These are phyloP conservation scores for Pinna nobilis DNA, from an alignment of 1,140 invertebrate species.

Conservation along the genomic window DNA sequence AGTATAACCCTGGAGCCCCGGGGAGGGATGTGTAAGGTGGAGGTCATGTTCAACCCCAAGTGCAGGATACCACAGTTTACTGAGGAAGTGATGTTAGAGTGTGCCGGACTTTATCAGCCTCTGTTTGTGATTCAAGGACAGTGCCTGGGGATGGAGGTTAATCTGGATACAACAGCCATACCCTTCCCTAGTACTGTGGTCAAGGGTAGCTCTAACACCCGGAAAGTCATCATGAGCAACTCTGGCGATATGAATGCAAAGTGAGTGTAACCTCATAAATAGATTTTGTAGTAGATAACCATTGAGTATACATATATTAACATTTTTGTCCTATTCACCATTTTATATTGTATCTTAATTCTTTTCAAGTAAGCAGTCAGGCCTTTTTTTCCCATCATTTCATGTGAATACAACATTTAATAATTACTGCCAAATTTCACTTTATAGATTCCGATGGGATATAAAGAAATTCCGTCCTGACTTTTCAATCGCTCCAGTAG, in stretches of 20 bases:
- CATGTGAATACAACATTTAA: no score
- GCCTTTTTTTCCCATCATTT: no score
- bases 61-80: constrained; percentile 70
- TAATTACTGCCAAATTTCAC: neutral
- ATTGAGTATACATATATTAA: no score
- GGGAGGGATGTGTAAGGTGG: constrained; percentile 67
- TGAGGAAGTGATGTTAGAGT: constrained; percentile 73
- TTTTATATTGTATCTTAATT: no score
- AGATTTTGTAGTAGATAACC: neutral
- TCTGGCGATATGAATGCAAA: constrained; percentile 73
- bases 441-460: constrained; percentile 72
- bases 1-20: constrained; percentile 68
- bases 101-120: constrained; percentile 68
- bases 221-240: constrained; percentile 73
- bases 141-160: constrained; percentile 73
- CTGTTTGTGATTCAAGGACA: constrained; percentile 72
- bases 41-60: constrained; percentile 67
- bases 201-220: constrained; percentile 67
- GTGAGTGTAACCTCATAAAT: constrained; percentile 48
- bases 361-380: no score
- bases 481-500: constrained; percentile 71
- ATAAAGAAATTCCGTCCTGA: constrained; percentile 70
- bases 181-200: constrained; percentile 72
- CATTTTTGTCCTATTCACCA: no score
- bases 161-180: constrained; percentile 69